Conservation (phyloP, 2,888 invertebrate species). For the Cheilosia urbana region DNA sequence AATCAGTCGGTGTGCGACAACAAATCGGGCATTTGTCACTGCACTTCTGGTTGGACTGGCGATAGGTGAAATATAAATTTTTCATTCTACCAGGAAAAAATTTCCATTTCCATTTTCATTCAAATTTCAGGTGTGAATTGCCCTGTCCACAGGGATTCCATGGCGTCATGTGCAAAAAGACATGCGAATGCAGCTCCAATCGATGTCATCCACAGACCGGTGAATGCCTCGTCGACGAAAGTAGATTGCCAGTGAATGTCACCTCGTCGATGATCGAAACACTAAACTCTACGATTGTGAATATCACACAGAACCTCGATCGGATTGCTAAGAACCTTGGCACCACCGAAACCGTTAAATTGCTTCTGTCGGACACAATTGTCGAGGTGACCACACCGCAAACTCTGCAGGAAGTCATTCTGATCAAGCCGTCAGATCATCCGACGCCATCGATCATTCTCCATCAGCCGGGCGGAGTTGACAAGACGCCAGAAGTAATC, state of each 20-base stretch:
- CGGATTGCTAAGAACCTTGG: constrained; percentile 80
- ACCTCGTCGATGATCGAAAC: constrained; percentile 82
- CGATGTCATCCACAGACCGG: constrained; percentile 78
- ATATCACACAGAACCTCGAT: constrained; percentile 82
- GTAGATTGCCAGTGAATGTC: constrained; percentile 76
- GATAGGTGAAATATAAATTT: constrained; percentile 85
- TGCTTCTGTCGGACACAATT: constrained; percentile 65
- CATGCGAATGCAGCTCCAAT: constrained; percentile 80
- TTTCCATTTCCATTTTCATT: background rate
- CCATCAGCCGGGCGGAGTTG: constrained; percentile 79
- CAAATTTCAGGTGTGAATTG: constrained; percentile 80
- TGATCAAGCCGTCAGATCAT: constrained; percentile 81
- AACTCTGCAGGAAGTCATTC: constrained; percentile 81
- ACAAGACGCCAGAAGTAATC: constrained; percentile 81
- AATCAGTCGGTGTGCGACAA: constrained; percentile 87
- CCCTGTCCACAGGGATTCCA: constrained; percentile 82
- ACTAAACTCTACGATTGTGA: constrained; percentile 82
- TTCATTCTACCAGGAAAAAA: background rate
- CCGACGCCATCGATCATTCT: constrained; percentile 81
- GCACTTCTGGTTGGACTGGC: constrained; percentile 89
- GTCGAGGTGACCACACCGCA: constrained; percentile 78
- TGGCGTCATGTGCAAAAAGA: constrained; percentile 82
- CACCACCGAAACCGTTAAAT: constrained; percentile 63
- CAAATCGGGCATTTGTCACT: constrained; percentile 87
- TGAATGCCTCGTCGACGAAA: constrained; percentile 68